A percentile compares a stretch with the other conserved stretches of the same genome.
phyloP scores from a whole-genome alignment of 2,888 invertebrate genomes.

The Cantharis lateralis region DNA sequence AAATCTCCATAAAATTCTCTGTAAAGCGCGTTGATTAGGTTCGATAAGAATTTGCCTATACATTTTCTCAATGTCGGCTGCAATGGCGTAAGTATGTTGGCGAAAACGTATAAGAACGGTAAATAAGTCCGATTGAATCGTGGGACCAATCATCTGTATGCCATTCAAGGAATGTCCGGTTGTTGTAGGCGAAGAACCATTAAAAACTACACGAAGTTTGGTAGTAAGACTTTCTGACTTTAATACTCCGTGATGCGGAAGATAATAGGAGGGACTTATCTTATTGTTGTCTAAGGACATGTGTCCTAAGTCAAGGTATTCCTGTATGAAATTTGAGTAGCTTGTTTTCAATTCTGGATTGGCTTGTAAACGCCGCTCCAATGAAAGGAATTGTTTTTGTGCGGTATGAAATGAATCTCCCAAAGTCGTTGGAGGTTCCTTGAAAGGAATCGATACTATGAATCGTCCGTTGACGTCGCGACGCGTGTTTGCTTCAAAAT shows the following conservation, averaged over 20 bases:
- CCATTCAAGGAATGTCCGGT: neutral
- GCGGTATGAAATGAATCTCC: neutral
- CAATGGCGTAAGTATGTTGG: too few relatives aligned
- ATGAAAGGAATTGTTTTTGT: neutral
- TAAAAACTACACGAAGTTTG: slow-evolving; percentile 6
- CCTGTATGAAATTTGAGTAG: neutral
- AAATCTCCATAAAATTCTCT: too few relatives aligned
- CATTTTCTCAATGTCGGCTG: too few relatives aligned
- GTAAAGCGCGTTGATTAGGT: too few relatives aligned
- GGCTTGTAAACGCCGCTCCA: neutral
- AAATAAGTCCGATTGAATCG: slow-evolving; percentile 46
- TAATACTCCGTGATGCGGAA: neutral
- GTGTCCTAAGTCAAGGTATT: neutral
- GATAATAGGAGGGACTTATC: neutral
- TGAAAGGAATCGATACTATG: neutral
- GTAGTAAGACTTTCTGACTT: neutral
- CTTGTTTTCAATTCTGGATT: neutral
- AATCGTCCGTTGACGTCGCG: neutral
- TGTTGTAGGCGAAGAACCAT: neutral
- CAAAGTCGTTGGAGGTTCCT: neutral
- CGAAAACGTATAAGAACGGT: too few relatives aligned
- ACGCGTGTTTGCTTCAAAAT: neutral
- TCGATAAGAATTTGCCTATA: too few relatives aligned
- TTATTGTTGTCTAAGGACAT: too few relatives aligned
- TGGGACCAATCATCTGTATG: slow-evolving; percentile 38